phyloP scores from a whole-genome alignment of 2,888 invertebrate genomes.

The Frankliniella fusca region DNA sequence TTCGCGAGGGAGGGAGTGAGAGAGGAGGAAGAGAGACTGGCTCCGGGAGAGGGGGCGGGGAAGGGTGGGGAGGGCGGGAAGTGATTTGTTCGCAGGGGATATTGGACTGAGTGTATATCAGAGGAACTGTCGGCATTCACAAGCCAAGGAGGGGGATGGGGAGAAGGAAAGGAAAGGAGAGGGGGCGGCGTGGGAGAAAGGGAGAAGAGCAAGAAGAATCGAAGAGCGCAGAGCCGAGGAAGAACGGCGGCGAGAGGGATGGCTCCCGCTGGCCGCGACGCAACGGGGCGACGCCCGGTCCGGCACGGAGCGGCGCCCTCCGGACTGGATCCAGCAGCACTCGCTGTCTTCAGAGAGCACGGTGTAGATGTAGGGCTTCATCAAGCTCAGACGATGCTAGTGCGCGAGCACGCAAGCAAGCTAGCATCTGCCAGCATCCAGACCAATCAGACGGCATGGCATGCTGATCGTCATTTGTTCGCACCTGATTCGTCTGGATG shows the following conservation, averaged over 20 bases:
- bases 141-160: background rate
- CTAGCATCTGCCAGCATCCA: too few relatives aligned
- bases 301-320: too few relatives aligned
- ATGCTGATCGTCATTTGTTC: too few relatives aligned
- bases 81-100: slow-evolving; percentile 21
- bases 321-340: background rate
- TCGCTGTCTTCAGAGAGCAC: too few relatives aligned
- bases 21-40: background rate
- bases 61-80: background rate
- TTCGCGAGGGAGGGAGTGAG: background rate
- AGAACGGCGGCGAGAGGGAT: background rate
- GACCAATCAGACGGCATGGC: too few relatives aligned
- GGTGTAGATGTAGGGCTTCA: too few relatives aligned
- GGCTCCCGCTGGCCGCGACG: background rate
- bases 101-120: slow-evolving; percentile 26
- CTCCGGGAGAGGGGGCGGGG: background rate
- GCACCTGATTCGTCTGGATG: too few relatives aligned
- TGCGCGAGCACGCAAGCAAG: too few relatives aligned
- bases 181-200: background rate
- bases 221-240: background rate
- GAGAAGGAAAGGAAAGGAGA: background rate
- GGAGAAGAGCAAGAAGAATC: background rate
- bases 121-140: background rate
- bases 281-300: too few relatives aligned
- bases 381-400: too few relatives aligned